Evolutionary conservation across 1,140 invertebrate genomes (phyloP).

Genomic region (Meloidogyne hapla): DNA sequence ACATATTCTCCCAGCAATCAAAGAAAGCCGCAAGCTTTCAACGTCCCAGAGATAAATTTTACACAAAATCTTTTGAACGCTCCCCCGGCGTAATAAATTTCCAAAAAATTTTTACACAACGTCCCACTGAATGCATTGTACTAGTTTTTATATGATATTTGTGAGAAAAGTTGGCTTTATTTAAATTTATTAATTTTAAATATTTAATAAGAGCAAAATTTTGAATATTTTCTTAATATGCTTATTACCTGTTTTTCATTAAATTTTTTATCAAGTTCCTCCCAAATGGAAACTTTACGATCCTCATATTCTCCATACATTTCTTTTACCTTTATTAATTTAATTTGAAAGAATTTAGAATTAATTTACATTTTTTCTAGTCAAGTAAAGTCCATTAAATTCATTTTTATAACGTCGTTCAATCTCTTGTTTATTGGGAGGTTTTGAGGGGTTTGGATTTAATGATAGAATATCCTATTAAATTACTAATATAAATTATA

Average conservation of each 20-base stretch:
- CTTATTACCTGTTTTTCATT: slow-evolving; percentile 28
- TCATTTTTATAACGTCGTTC: slow-evolving; percentile 11
- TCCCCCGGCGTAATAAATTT: no score
- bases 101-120: no score
- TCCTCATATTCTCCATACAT: slow-evolving; percentile 38
- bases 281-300: slow-evolving; percentile 30
- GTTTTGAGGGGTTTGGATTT: not conserved
- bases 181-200: no score
- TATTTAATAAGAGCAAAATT: no score
- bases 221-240: not conserved
- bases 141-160: no score
- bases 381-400: slow-evolving; percentile 32
- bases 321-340: slow-evolving; percentile 14
- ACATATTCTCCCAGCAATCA: no score
- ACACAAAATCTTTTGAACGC: no score
- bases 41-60: no score
- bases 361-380: slow-evolving; percentile 36
- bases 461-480: not conserved
- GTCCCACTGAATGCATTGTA: no score
- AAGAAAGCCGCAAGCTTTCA: no score
- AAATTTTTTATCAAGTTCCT: slow-evolving; percentile 25
- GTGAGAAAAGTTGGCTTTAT: no score
- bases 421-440: slow-evolving; percentile 4
- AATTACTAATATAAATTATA: not conserved
- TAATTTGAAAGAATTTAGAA: not conserved